These are phyloP conservation scores for Tragelaphus buxtoni DNA, from an alignment of 2,113 vertebrate species.

Conservation along the genomic window DNA sequence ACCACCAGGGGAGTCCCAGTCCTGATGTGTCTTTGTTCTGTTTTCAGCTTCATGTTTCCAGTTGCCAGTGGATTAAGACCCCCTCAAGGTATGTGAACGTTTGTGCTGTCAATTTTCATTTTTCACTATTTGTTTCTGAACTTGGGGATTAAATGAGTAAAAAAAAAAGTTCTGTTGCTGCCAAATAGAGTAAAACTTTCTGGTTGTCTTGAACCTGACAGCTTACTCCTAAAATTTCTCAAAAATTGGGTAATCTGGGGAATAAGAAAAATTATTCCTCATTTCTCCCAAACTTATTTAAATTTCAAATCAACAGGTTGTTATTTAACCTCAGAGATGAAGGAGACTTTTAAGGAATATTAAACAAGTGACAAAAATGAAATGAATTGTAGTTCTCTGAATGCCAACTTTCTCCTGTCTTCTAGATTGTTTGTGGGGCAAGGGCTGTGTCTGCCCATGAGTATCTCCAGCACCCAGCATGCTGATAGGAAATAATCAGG, in stretches of 20 bases:
- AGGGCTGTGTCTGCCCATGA: background rate
- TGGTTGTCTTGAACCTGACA: background rate
- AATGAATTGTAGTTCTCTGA: background rate
- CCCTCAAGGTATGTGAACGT: constrained; percentile 89
- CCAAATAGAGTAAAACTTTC: background rate
- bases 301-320: background rate
- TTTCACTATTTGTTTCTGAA: constrained; percentile 25
- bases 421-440: background rate
- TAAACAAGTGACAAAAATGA: background rate
- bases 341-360: background rate
- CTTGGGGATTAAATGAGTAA: background rate
- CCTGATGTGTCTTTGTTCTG: constrained; percentile 44
- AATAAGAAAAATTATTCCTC: background rate
- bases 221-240: constrained; percentile 11
- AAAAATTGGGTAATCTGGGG: background rate
- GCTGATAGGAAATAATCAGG: background rate
- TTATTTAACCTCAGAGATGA: background rate
- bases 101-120: background rate
- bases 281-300: background rate
- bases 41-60: constrained; percentile 94
- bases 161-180: background rate
- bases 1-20: background rate
- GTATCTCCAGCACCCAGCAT: background rate
- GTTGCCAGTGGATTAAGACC: constrained; percentile 90
- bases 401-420: background rate